Percentiles rank a stretch among this genome's conserved stretches.
Conservation (phyloP, 1,140 invertebrate species). For the Drosophila subpulchrella region DNA sequence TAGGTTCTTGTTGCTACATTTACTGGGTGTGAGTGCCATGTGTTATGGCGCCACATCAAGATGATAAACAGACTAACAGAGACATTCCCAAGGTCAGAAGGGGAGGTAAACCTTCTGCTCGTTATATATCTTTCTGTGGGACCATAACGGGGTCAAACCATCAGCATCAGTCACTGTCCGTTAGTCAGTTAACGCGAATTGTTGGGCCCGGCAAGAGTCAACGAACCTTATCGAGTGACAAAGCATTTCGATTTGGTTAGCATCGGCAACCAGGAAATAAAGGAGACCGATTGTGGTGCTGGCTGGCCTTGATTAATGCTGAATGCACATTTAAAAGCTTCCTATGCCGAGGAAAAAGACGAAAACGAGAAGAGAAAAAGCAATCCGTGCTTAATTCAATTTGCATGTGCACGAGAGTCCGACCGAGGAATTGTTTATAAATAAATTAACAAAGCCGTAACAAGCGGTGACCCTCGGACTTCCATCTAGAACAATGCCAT, state of each 20-base stretch:
- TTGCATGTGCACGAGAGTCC: conserved; percentile 48
- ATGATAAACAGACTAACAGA: conserved; percentile 46
- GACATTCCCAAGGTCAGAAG: conserved; percentile 63
- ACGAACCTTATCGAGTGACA: conserved; percentile 42
- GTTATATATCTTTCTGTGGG: neutral
- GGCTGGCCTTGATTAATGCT: conserved; percentile 55
- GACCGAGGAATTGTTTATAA: conserved; percentile 58
- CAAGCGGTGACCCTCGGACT: conserved; percentile 38
- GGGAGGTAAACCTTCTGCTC: neutral
- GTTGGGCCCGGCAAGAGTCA: conserved; percentile 23
- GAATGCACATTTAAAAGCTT: conserved; percentile 53
- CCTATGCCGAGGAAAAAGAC: conserved; percentile 12
- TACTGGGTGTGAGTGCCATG: conserved; percentile 11
- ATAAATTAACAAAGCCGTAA: conserved; percentile 70
- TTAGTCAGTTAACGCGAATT: conserved; percentile 44
- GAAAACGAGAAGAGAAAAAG: neutral
- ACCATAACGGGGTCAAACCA: conserved; percentile 27
- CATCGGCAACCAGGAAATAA: conserved; percentile 38
- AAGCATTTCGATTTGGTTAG: conserved; percentile 41
- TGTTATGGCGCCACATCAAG: conserved; percentile 37
- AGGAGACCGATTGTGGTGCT: conserved; percentile 13
- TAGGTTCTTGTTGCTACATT: conserved; percentile 9
- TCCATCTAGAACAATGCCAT: conserved; percentile 61
- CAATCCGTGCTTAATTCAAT: conserved; percentile 68
- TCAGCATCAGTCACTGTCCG: conserved; percentile 37